Conservation (phyloP, 1,140 invertebrate genomes). For the Chrysoperla carnea region DNA sequence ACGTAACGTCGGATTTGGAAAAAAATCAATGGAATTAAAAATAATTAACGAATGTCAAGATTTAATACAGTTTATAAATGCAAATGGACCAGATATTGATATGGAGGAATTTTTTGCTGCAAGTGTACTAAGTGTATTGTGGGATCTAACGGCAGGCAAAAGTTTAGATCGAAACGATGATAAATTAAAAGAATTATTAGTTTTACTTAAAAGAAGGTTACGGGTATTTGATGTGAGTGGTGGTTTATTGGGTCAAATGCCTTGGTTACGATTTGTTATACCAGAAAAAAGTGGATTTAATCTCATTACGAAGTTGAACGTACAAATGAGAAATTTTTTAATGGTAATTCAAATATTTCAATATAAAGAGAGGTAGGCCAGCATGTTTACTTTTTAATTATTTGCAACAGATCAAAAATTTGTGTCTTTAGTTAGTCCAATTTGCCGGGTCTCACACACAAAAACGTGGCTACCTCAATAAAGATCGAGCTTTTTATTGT, state of each 20-base stretch:
- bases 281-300: constrained; percentile 49
- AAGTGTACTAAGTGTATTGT: constrained; percentile 55
- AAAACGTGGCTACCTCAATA: too few relatives aligned
- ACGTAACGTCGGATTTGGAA: constrained; percentile 54
- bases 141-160: constrained; percentile 50
- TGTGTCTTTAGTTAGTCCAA: too few relatives aligned
- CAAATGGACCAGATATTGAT: constrained; percentile 18
- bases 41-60: constrained; percentile 42
- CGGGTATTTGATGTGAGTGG: constrained; percentile 48
- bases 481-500: too few relatives aligned
- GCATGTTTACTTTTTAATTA: too few relatives aligned
- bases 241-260: constrained; percentile 43
- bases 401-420: too few relatives aligned
- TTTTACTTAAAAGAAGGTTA: constrained; percentile 38
- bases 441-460: too few relatives aligned
- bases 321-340: constrained; percentile 34
- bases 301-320: constrained; percentile 40
- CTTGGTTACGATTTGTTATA: constrained; percentile 47
- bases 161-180: constrained; percentile 26
- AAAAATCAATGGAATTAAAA: constrained; percentile 47
- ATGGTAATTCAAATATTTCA: constrained; percentile 20
- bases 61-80: constrained; percentile 25
- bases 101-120: constrained; percentile 29
- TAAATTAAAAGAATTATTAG: constrained; percentile 35
- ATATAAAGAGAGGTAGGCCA: not conserved